Conservation (phyloP, 1,140 invertebrate species). For the Thereuonema tuberculata region DNA sequence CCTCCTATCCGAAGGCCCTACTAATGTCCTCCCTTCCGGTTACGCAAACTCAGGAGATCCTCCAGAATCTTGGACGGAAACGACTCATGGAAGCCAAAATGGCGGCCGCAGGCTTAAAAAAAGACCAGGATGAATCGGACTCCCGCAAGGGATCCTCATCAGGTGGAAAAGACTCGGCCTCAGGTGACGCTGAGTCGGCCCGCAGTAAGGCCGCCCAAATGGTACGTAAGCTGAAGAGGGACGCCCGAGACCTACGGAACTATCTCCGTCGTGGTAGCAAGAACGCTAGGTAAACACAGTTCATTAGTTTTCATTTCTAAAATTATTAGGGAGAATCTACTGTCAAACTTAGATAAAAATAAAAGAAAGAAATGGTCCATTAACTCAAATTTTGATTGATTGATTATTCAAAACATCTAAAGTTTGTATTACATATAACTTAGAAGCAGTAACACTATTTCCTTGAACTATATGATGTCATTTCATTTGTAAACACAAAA, state of each 20-base stretch:
- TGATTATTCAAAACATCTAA: no score
- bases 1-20: no score
- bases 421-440: no score
- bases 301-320: no score
- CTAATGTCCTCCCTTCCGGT: no score
- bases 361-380: no score
- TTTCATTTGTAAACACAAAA: no score
- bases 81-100: slow-evolving; percentile 65
- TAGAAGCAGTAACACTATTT: no score
- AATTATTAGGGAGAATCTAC: no score
- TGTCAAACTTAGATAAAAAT: no score
- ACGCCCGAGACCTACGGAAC: slow-evolving; percentile 37
- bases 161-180: not conserved
- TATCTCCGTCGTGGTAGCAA: not conserved
- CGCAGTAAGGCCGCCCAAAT: slow-evolving; percentile 32
- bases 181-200: not conserved
- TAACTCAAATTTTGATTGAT: no score
- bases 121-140: slow-evolving; percentile 8
- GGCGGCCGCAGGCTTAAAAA: slow-evolving; percentile 19
- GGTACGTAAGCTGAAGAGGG: slow-evolving; percentile 61
- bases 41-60: slow-evolving; percentile 51
- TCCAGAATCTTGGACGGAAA: slow-evolving; percentile 71
- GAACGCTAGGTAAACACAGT: not conserved
- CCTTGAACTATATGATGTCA: no score
- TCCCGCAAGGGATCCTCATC: slow-evolving; percentile 1